Conservation (phyloP, 2,888 invertebrate species). For the Cheilosia urbana region DNA sequence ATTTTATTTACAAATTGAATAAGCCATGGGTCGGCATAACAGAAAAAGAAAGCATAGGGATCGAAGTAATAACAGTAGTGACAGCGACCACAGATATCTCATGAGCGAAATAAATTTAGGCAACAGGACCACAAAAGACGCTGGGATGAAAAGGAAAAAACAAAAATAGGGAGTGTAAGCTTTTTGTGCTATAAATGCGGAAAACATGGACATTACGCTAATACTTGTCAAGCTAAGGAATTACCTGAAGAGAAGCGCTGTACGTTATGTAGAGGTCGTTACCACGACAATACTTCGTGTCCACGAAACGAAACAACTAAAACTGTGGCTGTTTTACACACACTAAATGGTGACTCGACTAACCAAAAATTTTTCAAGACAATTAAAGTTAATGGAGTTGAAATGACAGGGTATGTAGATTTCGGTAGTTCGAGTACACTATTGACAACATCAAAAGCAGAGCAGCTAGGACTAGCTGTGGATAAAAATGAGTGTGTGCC, state of each 20-base stretch:
- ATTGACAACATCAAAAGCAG: constrained; percentile 17
- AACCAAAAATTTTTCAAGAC: constrained; percentile 46
- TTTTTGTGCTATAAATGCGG: constrained; percentile 7
- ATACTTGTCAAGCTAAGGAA: neutral
- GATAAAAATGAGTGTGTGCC: constrained; percentile 11
- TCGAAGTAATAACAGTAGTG: neutral
- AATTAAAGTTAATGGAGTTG: constrained; percentile 14
- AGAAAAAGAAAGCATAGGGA: neutral
- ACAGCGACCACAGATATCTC: neutral
- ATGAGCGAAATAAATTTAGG: neutral
- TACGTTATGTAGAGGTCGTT: constrained; percentile 16
- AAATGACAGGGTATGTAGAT: constrained; percentile 44
- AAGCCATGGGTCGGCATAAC: neutral
- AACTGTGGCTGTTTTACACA: constrained; percentile 12
- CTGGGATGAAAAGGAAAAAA: neutral
- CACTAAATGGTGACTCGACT: neutral
- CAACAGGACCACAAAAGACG: neutral
- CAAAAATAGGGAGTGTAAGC: neutral
- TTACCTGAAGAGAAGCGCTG: constrained; percentile 13
- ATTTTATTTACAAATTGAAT: neutral
- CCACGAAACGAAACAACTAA: constrained; percentile 7
- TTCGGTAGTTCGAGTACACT: constrained; percentile 34
- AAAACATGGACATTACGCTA: constrained; percentile 22
- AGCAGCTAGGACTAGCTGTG: constrained; percentile 2
- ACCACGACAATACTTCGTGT: constrained; percentile 17